These are phyloP conservation scores for Rotaria macrura DNA, from an alignment of 2,888 invertebrate genomes.

Conservation along the genomic window DNA sequence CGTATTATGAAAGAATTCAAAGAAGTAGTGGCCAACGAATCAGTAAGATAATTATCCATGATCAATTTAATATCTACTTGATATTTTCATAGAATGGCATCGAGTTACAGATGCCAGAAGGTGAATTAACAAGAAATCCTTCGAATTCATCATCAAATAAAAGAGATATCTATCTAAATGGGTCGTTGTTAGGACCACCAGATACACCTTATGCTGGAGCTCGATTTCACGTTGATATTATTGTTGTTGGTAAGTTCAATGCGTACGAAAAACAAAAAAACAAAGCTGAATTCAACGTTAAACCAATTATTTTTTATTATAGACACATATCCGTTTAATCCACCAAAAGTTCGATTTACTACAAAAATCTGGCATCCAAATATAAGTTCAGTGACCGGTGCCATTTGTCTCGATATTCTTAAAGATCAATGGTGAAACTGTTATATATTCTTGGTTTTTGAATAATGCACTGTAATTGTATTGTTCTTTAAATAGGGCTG, in stretches of 20 bases:
- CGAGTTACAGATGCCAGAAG: not conserved
- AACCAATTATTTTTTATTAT: conserved; percentile 58
- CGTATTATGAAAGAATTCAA: conserved; percentile 92
- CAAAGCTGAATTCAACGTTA: too few relatives aligned
- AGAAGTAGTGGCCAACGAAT: conserved; percentile 93
- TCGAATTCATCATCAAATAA: conserved; percentile 44
- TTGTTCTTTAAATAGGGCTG: conserved; percentile 56
- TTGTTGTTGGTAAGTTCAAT: not conserved
- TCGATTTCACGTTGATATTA: not conserved
- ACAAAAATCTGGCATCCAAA: conserved; percentile 99
- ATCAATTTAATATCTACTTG: not conserved
- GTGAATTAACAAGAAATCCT: not conserved
- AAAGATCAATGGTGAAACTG: conserved; percentile 58
- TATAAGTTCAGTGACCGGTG: conserved; percentile 87
- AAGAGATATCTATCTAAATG: conserved; percentile 77
- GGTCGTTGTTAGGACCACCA: conserved; percentile 90
- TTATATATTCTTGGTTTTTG: too few relatives aligned
- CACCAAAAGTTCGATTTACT: conserved; percentile 92
- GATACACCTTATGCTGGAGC: conserved; percentile 72
- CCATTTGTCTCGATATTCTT: conserved; percentile 93
- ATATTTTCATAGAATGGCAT: conserved; percentile 36
- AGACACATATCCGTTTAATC: conserved; percentile 98
- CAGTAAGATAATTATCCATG: conserved; percentile 57
- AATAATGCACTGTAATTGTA: too few relatives aligned
- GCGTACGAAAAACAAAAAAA: not conserved